These are phyloP conservation scores for Neoniphon sammara DNA, from an alignment of 2,797 vertebrate species.

Conservation along the genomic window DNA sequence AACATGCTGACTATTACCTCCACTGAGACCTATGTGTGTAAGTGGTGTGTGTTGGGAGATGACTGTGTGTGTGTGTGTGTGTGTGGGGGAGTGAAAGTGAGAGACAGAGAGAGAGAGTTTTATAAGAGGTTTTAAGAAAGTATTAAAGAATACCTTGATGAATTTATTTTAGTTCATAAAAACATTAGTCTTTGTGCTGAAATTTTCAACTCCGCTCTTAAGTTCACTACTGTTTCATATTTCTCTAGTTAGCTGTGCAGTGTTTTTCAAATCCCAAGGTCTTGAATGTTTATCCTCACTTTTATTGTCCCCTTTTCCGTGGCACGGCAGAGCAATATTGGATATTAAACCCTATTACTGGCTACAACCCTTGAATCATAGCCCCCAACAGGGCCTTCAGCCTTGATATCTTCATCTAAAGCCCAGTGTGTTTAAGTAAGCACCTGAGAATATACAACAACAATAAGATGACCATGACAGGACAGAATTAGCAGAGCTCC, in stretches of 20 bases:
- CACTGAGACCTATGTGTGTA: slow-evolving; percentile 11
- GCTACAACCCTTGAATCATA: neutral
- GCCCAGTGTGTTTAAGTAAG: slow-evolving; percentile 31
- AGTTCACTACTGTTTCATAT: neutral
- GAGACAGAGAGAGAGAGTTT: too few species aligned
- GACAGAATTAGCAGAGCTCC: slow-evolving; percentile 23
- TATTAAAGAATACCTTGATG: neutral
- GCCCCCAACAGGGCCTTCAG: neutral
- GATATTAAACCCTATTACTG: neutral
- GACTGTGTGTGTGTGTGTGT: slow-evolving; percentile 5
- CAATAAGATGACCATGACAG: slow-evolving; percentile 23
- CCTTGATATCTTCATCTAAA: slow-evolving; percentile 20
- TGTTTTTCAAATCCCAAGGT: slow-evolving; percentile 2
- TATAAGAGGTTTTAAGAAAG: neutral
- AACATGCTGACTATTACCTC: slow-evolving; percentile 50
- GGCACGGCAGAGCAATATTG: slow-evolving; percentile 14
- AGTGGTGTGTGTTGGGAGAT: slow-evolving; percentile 7
- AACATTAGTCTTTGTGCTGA: neutral
- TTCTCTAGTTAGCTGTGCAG: neutral
- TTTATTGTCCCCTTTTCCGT: slow-evolving; percentile 16
- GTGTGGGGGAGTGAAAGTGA: neutral
- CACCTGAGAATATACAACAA: slow-evolving; percentile 30
- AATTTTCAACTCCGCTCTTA: too few species aligned
- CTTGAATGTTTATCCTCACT: slow-evolving; percentile 38
- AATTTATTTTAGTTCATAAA: neutral